Evolutionary conservation across 2,888 invertebrate species (phyloP), one percentile per base, ranked within the genome.

Genomic region (Zygaena filipendulae): DNA sequence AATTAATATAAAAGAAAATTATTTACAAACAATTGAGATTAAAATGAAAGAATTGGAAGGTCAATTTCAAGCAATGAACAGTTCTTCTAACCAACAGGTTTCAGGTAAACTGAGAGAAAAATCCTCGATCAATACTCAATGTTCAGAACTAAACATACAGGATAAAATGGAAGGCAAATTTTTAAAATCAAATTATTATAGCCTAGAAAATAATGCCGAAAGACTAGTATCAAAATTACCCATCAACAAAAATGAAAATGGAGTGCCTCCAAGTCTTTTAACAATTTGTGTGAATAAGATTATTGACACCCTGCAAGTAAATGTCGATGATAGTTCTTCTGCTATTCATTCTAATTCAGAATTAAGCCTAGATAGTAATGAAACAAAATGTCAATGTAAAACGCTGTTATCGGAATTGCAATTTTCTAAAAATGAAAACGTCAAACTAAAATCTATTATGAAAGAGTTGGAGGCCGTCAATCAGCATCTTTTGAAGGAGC

Each of bases 191-290:
- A n/a, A n/a, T n/a, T n/a, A n/a, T n/a, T n/a, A n/a, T n/a, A n/a
- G n/a, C n/a, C n/a, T n/a, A n/a, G n/a, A n/a, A n/a, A n/a, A n/a
- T n/a, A n/a, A n/a, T n/a, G n/a, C n/a, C n/a, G n/a, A n/a, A n/a
- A n/a, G n/a, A n/a, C n/a, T n/a, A n/a, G n/a, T n/a, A n/a, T n/a
- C n/a, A n/a, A n/a, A n/a, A n/a, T n/a, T n/a, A n/a, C n/a, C n/a
- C n/a, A n/a, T n/a, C n/a, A n/a, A n/a, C n/a, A n/a, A n/a, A n/a
- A n/a, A n/a, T n/a, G n/a, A n/a, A n/a, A n/a, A n/a, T n/a, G n/a
- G n/a, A n/a, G n/a, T n/a, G n/a, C n/a, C 59, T n/a, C 69, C 71
- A 8, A 74, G 66, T 42, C 49, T 77, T n/a, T 33, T 61, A 16
- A 68, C 59, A 13, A 59, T 74, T 33, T 67, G 69, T 36, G 69